A percentile compares a stretch with the other conserved stretches of the same genome.
These are phyloP conservation scores for Spinus pinus DNA, from an alignment of 2,797 vertebrate species.

Conservation along the genomic window DNA sequence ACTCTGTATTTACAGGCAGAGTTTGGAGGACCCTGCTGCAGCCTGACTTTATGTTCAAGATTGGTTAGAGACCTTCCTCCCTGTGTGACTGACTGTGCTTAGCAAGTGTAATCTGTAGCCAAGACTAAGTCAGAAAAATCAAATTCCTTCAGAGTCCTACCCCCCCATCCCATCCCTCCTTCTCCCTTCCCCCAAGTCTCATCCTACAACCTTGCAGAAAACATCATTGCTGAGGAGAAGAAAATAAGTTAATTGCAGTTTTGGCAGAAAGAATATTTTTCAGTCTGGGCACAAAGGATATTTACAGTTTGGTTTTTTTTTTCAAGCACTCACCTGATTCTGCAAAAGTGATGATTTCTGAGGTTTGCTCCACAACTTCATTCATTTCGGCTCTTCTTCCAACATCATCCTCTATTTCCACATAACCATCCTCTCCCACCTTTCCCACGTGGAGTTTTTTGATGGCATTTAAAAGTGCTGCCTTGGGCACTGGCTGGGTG, in stretches of 20 bases:
- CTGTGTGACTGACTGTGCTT: conserved; percentile 43
- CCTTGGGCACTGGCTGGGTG: conserved; percentile 89
- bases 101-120: conserved; percentile 67
- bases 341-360: conserved; percentile 89
- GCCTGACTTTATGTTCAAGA: conserved; percentile 57
- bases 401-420: conserved; percentile 89
- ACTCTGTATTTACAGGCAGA: conserved; percentile 36
- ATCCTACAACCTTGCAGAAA: conserved; percentile 25
- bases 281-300: conserved; percentile 1
- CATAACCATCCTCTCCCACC: conserved; percentile 87
- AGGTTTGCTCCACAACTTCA: conserved; percentile 84
- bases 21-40: conserved; percentile 41
- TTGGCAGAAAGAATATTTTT: conserved; percentile 15
- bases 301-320: not conserved
- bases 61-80: conserved; percentile 62
- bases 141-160: conserved; percentile 21
- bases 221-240: conserved; percentile 23
- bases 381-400: conserved; percentile 78
- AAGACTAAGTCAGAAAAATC: conserved; percentile 53
- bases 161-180: not conserved
- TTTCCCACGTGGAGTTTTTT: conserved; percentile 90
- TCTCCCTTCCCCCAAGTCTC: not conserved
- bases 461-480: conserved; percentile 91
- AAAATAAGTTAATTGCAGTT: conserved; percentile 50
- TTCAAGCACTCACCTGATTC: conserved; percentile 87